phyloP scores from a whole-genome alignment of 2,113 vertebrate species.

The Tautogolabrus adspersus region DNA sequence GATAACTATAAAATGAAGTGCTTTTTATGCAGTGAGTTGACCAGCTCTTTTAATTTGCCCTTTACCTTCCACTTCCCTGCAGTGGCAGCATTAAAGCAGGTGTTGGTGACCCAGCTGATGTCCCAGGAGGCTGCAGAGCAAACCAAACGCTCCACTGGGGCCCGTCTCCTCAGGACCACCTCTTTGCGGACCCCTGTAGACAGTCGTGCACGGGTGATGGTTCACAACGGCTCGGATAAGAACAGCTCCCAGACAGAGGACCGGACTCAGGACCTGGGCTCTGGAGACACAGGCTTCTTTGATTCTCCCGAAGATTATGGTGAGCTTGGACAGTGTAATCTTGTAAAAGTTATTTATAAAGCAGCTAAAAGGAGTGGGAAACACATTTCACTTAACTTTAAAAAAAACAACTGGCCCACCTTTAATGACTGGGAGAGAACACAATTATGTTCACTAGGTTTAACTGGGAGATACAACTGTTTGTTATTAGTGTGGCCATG shows the following conservation, averaged over 20 bases:
- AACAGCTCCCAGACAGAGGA: conserved; percentile 61
- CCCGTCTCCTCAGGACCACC: conserved; percentile 83
- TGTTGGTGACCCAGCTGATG: conserved; percentile 85
- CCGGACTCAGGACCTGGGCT: conserved; percentile 74
- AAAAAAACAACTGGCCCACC: too few relatives aligned
- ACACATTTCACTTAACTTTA: too few relatives aligned
- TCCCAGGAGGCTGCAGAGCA: conserved; percentile 79
- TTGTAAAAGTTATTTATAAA: too few relatives aligned
- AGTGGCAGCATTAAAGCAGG: conserved; percentile 85
- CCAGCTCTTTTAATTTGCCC: neutral
- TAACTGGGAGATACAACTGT: too few relatives aligned
- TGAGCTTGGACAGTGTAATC: conserved; percentile 50
- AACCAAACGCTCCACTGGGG: conserved; percentile 72
- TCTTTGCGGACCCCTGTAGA: conserved; percentile 82
- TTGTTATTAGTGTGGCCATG: neutral
- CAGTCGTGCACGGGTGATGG: conserved; percentile 58
- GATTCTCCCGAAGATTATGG: conserved; percentile 89
- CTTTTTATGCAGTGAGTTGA: too few relatives aligned
- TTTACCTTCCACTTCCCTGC: neutral
- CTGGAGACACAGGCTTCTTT: conserved; percentile 89
- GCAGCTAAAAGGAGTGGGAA: too few relatives aligned
- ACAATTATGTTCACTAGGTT: too few relatives aligned
- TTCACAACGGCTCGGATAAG: conserved; percentile 74
- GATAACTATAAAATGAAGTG: neutral
- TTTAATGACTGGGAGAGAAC: too few relatives aligned